These are phyloP conservation scores for Channallabes apus DNA, from an alignment of 2,797 vertebrate genomes.

Conservation along the genomic window DNA sequence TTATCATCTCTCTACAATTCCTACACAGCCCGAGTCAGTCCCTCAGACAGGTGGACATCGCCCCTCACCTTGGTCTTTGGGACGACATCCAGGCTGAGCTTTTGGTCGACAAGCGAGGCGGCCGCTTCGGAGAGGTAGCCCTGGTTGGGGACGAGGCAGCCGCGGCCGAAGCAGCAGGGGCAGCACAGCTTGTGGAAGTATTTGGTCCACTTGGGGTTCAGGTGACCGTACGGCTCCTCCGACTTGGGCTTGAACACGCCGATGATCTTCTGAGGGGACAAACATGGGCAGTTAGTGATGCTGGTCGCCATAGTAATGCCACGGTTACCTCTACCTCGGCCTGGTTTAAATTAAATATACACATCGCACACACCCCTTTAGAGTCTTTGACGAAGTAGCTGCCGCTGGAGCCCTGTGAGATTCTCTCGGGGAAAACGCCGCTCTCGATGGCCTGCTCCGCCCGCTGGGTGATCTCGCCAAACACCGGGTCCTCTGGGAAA, in stretches of 20 bases:
- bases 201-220: constrained; percentile 99
- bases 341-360: too few species aligned
- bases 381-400: constrained; percentile 98
- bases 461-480: constrained; percentile 84
- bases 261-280: constrained; percentile 82
- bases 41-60: neutral
- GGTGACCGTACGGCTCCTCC: constrained; percentile 96
- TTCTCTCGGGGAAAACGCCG: constrained; percentile 90
- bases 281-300: neutral
- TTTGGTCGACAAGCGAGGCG: constrained; percentile 91
- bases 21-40: neutral
- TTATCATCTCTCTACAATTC: neutral
- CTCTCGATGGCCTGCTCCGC: constrained; percentile 90
- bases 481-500: constrained; percentile 89
- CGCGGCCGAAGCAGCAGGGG: constrained; percentile 96
- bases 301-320: neutral
- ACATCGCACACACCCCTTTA: constrained; percentile 74
- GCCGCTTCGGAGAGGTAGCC: constrained; percentile 96
- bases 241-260: constrained; percentile 99
- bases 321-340: too few species aligned
- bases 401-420: constrained; percentile 95
- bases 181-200: constrained; percentile 98
- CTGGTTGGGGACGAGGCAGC: constrained; percentile 95
- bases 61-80: constrained; percentile 93
- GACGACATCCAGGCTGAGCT: constrained; percentile 87